Evolutionary conservation across 1,140 invertebrate species (phyloP), one percentile per base, ranked within the genome.

Genomic region (Drosophila sp.): DNA sequence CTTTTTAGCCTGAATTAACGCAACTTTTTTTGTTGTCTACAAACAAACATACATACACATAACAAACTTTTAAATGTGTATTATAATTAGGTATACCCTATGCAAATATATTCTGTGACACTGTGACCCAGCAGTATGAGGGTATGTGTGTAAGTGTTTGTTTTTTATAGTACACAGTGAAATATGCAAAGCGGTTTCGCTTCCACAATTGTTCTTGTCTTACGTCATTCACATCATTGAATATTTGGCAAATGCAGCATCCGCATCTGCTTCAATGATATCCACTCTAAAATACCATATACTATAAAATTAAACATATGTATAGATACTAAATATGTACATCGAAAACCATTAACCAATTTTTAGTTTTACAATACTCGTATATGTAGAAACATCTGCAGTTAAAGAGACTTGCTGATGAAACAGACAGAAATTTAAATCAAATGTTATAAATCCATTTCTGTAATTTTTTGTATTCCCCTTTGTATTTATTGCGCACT

Each of bases 191-290:
- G 53, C 34, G 69, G 11, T 46, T 51, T 58, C 16, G 59, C 36
- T 29, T 62, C 41, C 8, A 69, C 27, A 63, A 65, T 65, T 48
- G 32, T 65, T 43, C 38, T 38, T 14, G 58, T n/a, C 53, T 84
- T 75, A 51, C 72, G 78, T 80, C 69, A 81, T 64, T 7, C 40
- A 34, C 36, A 63, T 48, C 46, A 38, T 64, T 63, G 53, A 66
- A 57, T 61, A 66, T 72, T 70, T 32, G 38, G 27, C 56, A 34
- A 71, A 57, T 77, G 56, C 25, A 61, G 57, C 57, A 70, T 62
- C 70, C 38, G 43, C 54, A 79, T 64, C 43, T 75, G 61, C 61
- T 66, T 57, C 51, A 58, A 7, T 14, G 25, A 43, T 16, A 54
- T 72, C 34, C 40, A 41, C 21, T 43, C 29, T 25, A 16, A 40